These are phyloP conservation scores for Ferdinandea cuprea DNA, from an alignment of 2,888 invertebrate species.

Conservation along the genomic window DNA sequence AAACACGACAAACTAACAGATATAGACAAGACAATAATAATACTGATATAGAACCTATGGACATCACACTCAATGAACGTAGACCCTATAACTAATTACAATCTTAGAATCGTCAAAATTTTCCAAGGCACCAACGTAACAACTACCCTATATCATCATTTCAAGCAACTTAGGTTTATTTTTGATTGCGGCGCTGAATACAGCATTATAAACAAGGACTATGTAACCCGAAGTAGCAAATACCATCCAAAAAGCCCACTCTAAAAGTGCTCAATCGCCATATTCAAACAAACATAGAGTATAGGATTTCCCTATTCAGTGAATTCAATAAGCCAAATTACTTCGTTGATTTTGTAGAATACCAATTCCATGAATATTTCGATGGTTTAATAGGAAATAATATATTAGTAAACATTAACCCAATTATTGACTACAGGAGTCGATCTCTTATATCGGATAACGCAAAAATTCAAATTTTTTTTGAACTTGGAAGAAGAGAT, in stretches of 20 bases:
- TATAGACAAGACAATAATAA: neutral
- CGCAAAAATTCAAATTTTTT: constrained; percentile 9
- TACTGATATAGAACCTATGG: constrained; percentile 7
- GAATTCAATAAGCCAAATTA: constrained; percentile 4
- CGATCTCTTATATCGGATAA: neutral
- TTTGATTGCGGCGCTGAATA: constrained; percentile 27
- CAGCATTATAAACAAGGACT: constrained; percentile 17
- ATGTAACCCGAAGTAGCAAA: constrained; percentile 19
- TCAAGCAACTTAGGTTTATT: constrained; percentile 20
- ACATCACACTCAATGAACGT: constrained; percentile 7
- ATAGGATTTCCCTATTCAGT: constrained; percentile 3
- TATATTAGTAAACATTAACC: neutral
- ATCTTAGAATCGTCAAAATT: constrained; percentile 16
- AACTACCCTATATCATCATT: constrained; percentile 24
- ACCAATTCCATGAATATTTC: constrained; percentile 23
- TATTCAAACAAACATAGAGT: neutral
- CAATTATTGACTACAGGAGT: neutral
- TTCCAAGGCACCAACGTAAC: neutral
- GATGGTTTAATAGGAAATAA: constrained; percentile 31
- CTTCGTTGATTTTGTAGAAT: constrained; percentile 23
- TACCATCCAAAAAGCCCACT: neutral
- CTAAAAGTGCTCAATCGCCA: constrained; percentile 15
- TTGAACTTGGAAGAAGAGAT: constrained; percentile 13
- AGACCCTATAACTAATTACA: neutral
- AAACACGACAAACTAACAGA: neutral